phyloP scores from a whole-genome alignment of 1,140 invertebrate species.

The Batillaria attramentaria region DNA sequence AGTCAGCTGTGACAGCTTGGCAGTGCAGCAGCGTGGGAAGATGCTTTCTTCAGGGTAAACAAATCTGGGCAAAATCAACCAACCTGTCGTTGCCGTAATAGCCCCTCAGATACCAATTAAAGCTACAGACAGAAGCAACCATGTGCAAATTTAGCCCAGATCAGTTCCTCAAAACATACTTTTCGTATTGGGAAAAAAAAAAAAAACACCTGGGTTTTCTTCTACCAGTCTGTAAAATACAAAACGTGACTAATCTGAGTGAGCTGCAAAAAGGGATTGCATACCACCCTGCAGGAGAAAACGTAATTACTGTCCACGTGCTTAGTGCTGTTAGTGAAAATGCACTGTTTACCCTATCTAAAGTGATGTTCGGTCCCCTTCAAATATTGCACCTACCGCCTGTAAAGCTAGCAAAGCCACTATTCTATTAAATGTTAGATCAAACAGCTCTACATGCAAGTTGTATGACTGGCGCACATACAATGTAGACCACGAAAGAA shows the following conservation, averaged over 20 bases:
- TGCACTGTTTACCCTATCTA: no score
- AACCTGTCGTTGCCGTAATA: conserved; percentile 39
- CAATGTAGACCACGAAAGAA: no score
- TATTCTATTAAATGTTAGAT: no score
- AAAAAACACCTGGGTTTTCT: neutral
- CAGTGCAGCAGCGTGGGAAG: neutral
- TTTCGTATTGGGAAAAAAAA: neutral
- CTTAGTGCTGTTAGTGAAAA: no score
- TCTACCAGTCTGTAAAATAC: neutral
- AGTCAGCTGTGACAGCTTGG: neutral
- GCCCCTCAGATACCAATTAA: conserved; percentile 42
- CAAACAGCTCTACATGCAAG: no score
- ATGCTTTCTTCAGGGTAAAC: neutral
- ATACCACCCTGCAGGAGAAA: no score
- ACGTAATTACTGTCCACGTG: no score
- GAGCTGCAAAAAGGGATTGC: no score
- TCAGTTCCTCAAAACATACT: neutral
- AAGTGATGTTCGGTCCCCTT: no score
- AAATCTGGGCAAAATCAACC: neutral
- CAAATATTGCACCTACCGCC: no score
- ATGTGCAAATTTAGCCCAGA: neutral
- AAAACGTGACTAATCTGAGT: neutral
- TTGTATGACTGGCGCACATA: no score
- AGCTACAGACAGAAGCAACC: conserved; percentile 33
- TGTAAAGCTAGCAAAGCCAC: no score